Evolutionary conservation across 2,888 invertebrate genomes (phyloP).

Genomic region (Macrosoma leucophasiata): DNA sequence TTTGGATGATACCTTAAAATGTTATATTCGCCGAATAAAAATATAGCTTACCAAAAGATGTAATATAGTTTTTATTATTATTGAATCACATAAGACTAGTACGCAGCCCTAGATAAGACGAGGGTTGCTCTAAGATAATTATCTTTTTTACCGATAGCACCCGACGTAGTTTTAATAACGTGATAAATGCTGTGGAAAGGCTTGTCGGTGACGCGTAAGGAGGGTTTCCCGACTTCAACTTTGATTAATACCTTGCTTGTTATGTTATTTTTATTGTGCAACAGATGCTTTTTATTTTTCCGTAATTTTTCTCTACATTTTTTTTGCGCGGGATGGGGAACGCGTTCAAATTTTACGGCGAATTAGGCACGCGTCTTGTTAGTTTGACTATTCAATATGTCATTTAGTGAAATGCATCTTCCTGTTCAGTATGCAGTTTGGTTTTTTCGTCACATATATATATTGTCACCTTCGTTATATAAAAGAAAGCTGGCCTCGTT

Average conservation of each 20-base stretch:
- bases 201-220: constrained; percentile 68
- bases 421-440: no score
- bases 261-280: constrained; percentile 53
- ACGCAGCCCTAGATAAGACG: constrained; percentile 63
- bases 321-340: constrained; percentile 39
- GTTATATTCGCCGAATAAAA: no score
- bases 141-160: constrained; percentile 71
- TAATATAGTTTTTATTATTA: no score
- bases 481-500: no score
- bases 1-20: no score
- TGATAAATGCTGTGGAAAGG: constrained; percentile 73
- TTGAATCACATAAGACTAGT: no score
- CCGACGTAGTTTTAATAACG: constrained; percentile 69
- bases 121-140: constrained; percentile 72
- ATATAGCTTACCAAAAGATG: no score
- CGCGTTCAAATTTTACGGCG: constrained; percentile 60
- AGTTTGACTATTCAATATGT: constrained; percentile 30
- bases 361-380: constrained; percentile 54
- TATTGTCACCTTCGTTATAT: no score
- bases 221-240: constrained; percentile 42
- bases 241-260: constrained; percentile 61
- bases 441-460: no score
- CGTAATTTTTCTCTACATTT: constrained; percentile 47
- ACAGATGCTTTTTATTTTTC: constrained; percentile 67
- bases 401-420: constrained; percentile 6